Percentiles rank a stretch among this genome's conserved stretches.
Conservation (phyloP, 1,140 invertebrate species). For the Drosophila auraria region DNA sequence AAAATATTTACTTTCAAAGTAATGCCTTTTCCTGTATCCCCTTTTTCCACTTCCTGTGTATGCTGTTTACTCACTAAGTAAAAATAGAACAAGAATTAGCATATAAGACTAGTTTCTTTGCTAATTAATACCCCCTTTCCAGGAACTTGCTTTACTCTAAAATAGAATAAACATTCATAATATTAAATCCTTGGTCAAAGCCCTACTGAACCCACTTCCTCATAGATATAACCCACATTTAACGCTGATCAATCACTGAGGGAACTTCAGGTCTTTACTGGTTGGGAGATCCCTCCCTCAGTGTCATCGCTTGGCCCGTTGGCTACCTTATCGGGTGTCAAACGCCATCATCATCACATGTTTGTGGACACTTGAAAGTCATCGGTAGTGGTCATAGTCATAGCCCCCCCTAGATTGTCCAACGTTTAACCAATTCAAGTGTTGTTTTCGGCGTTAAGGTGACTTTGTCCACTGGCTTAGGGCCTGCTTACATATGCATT, state of each 20-base stretch:
- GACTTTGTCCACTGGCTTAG: constrained; percentile 29
- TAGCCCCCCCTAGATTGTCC: constrained; percentile 1
- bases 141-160: background rate
- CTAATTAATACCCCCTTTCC: background rate
- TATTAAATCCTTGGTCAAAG: background rate
- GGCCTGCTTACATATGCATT: constrained; percentile 26
- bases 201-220: too few species aligned
- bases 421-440: constrained; percentile 41
- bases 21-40: background rate
- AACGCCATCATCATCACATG: constrained; percentile 44
- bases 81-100: constrained; percentile 1
- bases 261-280: background rate
- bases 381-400: constrained; percentile 33
- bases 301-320: constrained; percentile 5
- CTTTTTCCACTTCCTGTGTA: constrained; percentile 13
- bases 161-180: background rate
- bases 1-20: background rate
- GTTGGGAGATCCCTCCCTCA: constrained; percentile 5
- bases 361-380: constrained; percentile 41
- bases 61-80: background rate
- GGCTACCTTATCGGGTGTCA: constrained; percentile 45
- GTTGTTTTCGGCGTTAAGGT: constrained; percentile 26
- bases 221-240: too few species aligned
- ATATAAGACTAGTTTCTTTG: background rate
- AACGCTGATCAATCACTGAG: background rate